phyloP scores from a whole-genome alignment of 2,888 invertebrate species.

The Autographa pulchrina region DNA sequence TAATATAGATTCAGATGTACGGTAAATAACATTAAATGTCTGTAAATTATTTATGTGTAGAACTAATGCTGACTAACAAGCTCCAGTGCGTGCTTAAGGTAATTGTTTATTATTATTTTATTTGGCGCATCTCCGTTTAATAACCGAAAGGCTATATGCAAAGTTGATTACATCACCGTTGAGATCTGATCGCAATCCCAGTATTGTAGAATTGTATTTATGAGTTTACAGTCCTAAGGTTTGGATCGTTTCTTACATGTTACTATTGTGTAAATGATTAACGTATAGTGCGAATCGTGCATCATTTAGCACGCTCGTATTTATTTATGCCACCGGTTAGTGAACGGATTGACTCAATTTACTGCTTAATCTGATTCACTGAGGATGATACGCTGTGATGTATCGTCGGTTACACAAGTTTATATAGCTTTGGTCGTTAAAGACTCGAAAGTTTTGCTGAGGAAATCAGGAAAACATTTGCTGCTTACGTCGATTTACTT shows the following conservation, averaged over 20 bases:
- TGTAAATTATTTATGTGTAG: not conserved
- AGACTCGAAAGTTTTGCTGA: slow-evolving; percentile 22
- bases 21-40: not conserved
- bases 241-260: slow-evolving; percentile 47
- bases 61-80: not conserved
- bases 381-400: slow-evolving; percentile 59
- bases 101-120: slow-evolving; percentile 8
- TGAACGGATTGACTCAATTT: slow-evolving; percentile 79
- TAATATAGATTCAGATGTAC: not conserved
- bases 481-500: not conserved
- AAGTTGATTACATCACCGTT: slow-evolving; percentile 51
- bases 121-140: slow-evolving; percentile 34
- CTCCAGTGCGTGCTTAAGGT: not conserved
- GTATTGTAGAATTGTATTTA: slow-evolving; percentile 52
- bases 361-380: slow-evolving; percentile 82
- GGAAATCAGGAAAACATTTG: not conserved
- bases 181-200: slow-evolving; percentile 54
- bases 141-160: slow-evolving; percentile 41
- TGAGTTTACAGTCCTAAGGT: slow-evolving; percentile 34
- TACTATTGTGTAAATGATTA: slow-evolving; percentile 75
- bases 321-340: slow-evolving; percentile 81
- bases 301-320: slow-evolving; percentile 80
- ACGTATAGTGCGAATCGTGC: slow-evolving; percentile 77
- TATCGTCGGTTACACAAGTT: slow-evolving; percentile 53
- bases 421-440: slow-evolving; percentile 33